phyloP scores from a whole-genome alignment of 2,797 vertebrate genomes.

The Micrastur ruficollis region DNA sequence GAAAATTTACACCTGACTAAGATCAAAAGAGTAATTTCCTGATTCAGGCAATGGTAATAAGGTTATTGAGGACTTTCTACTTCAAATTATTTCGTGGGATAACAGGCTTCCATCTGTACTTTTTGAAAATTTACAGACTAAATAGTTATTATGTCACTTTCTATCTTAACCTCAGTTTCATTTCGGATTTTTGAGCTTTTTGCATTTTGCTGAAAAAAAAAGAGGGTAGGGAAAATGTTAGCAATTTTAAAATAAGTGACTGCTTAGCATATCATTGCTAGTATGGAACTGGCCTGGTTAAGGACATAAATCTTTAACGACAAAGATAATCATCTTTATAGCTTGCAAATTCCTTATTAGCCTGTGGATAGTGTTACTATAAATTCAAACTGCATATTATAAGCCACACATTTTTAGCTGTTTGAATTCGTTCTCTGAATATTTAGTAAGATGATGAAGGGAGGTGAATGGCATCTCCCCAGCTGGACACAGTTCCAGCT shows the following conservation, averaged over 20 bases:
- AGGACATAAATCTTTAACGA: constrained; percentile 64
- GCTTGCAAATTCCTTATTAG: constrained; percentile 74
- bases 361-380: constrained; percentile 62
- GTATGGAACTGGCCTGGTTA: constrained; percentile 32
- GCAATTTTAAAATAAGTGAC: constrained; percentile 43
- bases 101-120: neutral
- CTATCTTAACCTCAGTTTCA: neutral
- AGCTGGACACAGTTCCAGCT: constrained; percentile 66
- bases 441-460: constrained; percentile 63
- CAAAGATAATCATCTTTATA: constrained; percentile 68
- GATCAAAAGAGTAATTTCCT: constrained; percentile 9
- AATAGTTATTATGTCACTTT: neutral
- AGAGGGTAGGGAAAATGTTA: neutral
- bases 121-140: neutral
- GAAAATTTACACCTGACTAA: constrained; percentile 24
- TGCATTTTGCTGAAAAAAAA: constrained; percentile 51
- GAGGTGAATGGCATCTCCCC: constrained; percentile 60
- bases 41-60: neutral
- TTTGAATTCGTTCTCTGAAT: constrained; percentile 72
- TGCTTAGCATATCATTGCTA: constrained; percentile 41
- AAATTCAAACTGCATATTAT: constrained; percentile 68
- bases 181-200: constrained; percentile 49
- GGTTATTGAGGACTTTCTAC: neutral
- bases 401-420: constrained; percentile 62
- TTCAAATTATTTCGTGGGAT: neutral